phyloP scores from a whole-genome alignment of 2,113 vertebrate genomes.

The Hassar affinis region DNA sequence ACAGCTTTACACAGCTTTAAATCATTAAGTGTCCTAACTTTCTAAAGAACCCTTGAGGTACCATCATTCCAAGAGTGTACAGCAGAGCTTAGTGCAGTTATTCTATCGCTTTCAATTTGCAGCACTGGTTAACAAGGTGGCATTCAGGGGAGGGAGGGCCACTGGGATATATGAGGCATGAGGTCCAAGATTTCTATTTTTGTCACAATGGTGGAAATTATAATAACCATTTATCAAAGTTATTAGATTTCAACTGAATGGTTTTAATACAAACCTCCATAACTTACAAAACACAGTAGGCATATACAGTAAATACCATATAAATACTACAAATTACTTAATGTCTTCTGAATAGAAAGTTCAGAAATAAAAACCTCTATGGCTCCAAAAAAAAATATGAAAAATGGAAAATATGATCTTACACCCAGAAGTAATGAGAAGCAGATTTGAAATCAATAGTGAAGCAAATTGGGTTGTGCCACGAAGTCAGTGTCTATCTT shows the following conservation, averaged over 20 bases:
- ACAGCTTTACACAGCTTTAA: not conserved
- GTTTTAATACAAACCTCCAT: not conserved
- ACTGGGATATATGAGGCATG: not conserved
- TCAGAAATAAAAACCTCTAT: not conserved
- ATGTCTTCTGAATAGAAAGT: not conserved
- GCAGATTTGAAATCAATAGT: not conserved
- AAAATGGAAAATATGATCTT: not conserved
- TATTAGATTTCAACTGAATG: not conserved
- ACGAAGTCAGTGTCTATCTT: not conserved
- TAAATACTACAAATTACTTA: no score
- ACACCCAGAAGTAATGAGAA: not conserved
- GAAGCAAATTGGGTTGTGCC: not conserved
- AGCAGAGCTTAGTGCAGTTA: not conserved
- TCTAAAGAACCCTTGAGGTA: slow-evolving; percentile 2
- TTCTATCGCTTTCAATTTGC: not conserved
- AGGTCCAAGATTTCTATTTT: not conserved
- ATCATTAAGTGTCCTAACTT: not conserved
- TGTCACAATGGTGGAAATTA: not conserved
- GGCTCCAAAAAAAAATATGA: not conserved
- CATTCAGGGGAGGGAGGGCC: not conserved
- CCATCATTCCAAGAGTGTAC: not conserved
- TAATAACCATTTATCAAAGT: not conserved
- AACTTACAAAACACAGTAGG: not conserved
- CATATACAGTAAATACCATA: not conserved
- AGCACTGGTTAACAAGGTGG: not conserved